Base-by-base conservation (phyloP, 2,113 vertebrate genomes). In the Hyla sarda region DNA sequence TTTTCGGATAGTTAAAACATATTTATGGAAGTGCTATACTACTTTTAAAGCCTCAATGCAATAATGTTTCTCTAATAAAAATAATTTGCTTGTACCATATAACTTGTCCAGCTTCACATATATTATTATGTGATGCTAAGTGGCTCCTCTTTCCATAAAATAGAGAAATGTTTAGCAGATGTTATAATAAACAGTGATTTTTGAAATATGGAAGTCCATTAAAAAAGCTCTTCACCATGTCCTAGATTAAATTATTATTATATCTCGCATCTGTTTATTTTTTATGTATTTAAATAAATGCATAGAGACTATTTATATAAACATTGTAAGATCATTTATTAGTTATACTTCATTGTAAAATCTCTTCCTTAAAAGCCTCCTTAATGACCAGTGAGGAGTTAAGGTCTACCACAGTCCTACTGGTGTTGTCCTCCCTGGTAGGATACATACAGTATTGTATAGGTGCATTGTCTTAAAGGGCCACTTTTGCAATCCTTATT, bases 1-100 rank as follows among this genome's bases (percentile, higher is more conserved):
- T 79, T 79, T 34, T 41, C 76, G 58, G 28, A 14, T 79, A 58
- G 13, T 50, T 79, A 58, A 79, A 23, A 79, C 32, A 58, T 41
- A 37, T 58, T 79, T 79, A 58, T n/a, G 76, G 54, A 79, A 58
- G 76, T 79, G 11, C 76, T 79, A 58, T 58, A 41, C 32, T 23
- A 58, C 45, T 50, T 30, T 34, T 56, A 56, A 58, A 5, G 76
- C 52, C 58, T 79, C 56, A 41, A 79, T 58, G 50, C 28, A 58
- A 79, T 37, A 79, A 79, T 58, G 32, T 37, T 58, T 32, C 10
- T 45, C 30, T 75, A 48, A 48, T 47, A 47, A 74, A 25, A 48
- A 75, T 75, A 75, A 75, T 76, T 76, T 76, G 14, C 73, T 50
- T 76, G n/a, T 19, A 10, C 47, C 47, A 30, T 76, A 50, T 52